phyloP scores from a whole-genome alignment of 2,797 vertebrate species.

The Stomatorhinus walkeri region DNA sequence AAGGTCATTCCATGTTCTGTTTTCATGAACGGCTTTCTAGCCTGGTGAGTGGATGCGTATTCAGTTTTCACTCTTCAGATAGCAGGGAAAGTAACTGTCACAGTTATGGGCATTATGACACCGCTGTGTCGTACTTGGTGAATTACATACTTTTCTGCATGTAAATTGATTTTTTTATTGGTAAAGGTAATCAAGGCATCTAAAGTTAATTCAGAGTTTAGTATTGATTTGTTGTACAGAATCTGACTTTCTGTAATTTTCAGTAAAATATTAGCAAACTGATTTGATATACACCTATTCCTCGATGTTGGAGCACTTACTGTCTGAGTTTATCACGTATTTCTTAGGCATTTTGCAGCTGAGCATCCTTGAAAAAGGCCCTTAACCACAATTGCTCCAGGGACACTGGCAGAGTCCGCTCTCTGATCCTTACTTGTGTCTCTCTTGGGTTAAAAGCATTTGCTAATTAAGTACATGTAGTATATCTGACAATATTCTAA shows the following conservation, averaged over 20 bases:
- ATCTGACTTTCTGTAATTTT: background rate
- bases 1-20: background rate
- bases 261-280: background rate
- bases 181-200: background rate
- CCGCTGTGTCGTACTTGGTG: background rate
- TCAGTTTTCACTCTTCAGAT: background rate
- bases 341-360: background rate
- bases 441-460: background rate
- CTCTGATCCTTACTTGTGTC: background rate
- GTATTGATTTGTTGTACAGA: background rate
- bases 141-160: background rate
- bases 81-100: background rate
- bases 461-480: background rate
- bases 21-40: background rate
- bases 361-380: background rate
- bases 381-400: background rate
- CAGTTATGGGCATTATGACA: background rate
- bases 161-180: background rate
- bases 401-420: background rate
- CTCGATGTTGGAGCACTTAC: background rate
- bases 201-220: background rate
- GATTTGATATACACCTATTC: background rate
- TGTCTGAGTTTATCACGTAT: background rate
- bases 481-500: background rate
- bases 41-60: background rate